Evolutionary conservation across 1,140 invertebrate genomes (phyloP).

Genomic region (Pomacea maculata): DNA sequence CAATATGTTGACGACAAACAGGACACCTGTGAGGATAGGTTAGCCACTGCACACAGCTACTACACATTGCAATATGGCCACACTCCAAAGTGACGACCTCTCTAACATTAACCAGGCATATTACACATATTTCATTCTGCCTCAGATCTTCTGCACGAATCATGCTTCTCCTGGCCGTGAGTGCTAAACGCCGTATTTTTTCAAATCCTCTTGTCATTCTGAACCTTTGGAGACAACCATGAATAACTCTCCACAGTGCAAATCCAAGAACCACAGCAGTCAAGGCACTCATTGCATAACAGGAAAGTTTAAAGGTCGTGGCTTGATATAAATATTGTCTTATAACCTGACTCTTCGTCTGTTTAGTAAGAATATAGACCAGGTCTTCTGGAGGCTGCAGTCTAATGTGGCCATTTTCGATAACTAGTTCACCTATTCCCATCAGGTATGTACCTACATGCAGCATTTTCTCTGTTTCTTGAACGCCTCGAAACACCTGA

Average conservation of each 20-base stretch:
- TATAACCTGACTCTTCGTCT: conserved; percentile 54
- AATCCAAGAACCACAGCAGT: conserved; percentile 42
- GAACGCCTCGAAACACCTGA: conserved; percentile 49
- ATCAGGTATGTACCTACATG: conserved; percentile 54
- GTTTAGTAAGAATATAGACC: conserved; percentile 59
- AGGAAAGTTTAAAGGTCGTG: conserved; percentile 47
- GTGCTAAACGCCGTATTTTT: conserved; percentile 29
- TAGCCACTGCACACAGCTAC: neutral
- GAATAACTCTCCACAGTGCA: conserved; percentile 44
- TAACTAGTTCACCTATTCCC: conserved; percentile 59
- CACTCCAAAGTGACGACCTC: neutral
- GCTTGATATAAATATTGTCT: conserved; percentile 45
- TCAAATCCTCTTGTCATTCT: conserved; percentile 29
- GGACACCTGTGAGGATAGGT: conserved; percentile 1
- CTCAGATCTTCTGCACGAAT: neutral
- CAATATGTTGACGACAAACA: conserved; percentile 3
- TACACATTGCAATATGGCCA: conserved; percentile 9
- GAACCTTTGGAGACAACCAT: conserved; percentile 27
- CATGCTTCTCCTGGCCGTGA: neutral
- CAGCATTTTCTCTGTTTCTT: conserved; percentile 63
- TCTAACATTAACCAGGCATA: neutral
- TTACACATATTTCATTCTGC: neutral
- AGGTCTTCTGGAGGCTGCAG: conserved; percentile 49
- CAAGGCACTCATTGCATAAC: conserved; percentile 43
- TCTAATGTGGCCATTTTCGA: conserved; percentile 52